These are phyloP conservation scores for Machimus rusticus DNA, from an alignment of 2,888 invertebrate genomes.

Conservation along the genomic window DNA sequence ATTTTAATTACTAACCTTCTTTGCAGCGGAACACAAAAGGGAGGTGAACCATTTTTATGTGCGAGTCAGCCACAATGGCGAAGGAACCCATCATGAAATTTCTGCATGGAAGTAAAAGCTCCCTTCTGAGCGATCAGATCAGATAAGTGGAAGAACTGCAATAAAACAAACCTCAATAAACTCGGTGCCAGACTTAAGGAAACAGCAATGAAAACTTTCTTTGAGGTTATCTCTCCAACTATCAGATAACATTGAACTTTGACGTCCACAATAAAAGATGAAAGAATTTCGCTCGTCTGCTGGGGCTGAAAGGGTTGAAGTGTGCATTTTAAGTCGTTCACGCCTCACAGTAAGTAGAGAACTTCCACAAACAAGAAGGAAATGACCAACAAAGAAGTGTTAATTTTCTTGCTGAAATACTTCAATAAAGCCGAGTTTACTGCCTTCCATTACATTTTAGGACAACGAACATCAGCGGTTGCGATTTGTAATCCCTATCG, in stretches of 20 bases:
- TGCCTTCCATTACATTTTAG: background rate
- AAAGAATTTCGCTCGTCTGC: background rate
- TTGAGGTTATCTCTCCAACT: conserved; percentile 29
- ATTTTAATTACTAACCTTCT: background rate
- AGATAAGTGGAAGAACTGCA: conserved; percentile 32
- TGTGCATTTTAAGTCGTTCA: conserved; percentile 33
- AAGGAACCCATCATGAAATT: conserved; percentile 3
- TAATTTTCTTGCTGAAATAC: background rate
- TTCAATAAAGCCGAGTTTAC: background rate
- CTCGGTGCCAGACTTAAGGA: conserved; percentile 25
- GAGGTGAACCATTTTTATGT: background rate
- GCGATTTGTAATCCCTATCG: background rate
- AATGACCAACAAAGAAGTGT: background rate
- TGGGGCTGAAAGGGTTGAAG: conserved; percentile 39
- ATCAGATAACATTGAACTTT: conserved; percentile 40
- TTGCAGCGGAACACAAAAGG: background rate
- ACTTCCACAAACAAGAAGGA: background rate
- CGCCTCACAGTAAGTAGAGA: conserved; percentile 12
- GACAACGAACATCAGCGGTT: background rate
- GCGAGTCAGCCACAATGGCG: background rate
- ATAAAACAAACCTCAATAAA: conserved; percentile 41
- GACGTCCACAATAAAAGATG: conserved; percentile 15
- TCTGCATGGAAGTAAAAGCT: conserved; percentile 23
- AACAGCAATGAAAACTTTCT: conserved; percentile 36
- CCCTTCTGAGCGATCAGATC: conserved; percentile 23